Base-by-base conservation (phyloP, 2,113 vertebrate genomes). In the Chinchilla lanigera region DNA sequence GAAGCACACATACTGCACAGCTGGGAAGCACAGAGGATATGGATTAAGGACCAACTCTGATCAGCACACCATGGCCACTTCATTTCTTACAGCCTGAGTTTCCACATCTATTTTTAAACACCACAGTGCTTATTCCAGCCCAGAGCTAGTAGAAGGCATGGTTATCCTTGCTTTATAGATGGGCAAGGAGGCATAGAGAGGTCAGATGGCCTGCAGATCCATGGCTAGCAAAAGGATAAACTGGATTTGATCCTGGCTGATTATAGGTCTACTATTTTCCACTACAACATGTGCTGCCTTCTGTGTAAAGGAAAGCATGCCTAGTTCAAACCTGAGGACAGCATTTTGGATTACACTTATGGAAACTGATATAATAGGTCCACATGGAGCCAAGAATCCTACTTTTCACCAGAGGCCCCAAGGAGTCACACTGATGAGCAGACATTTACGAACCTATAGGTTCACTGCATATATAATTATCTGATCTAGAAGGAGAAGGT, bases 381-480 rank as follows among this genome's bases (percentile, higher is more conserved):
- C 30, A 20, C 6, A 47, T 56, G 86, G 81, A 83, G 38, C 26
- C 17, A 69, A 83, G 17, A 94, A 83, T 24, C 54, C 1, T 65
- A 47, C 30, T 47, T 90, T 93, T 52, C 22, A 88, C 16, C n/a
- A 52, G 14, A 86, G 56, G 69, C 30, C n/a, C 61, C 63, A 85
- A 44, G 60, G 86, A 69, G 61, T 84, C 65, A 65, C 9, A n/a
- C 33, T 96, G 54, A 73, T n/a, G n/a, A 85, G 26, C 84, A 92
- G 93, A 16, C 28, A 95, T 85, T 90, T 78, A 84, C 63, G 73
- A 86, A 58, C 3, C 24, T 17, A 7, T 19, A 63, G 56, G 54
- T 33, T 73, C 85, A 91, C 78, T 61, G 44, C 24, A 89, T 50
- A 83, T 56, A 41, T 2, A 94, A 78, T 82, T 71, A 91, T 47